Evolutionary conservation across 2,113 vertebrate species (phyloP), one percentile per base, ranked within the genome.

Genomic region (Hymenochirus boettgeri): DNA sequence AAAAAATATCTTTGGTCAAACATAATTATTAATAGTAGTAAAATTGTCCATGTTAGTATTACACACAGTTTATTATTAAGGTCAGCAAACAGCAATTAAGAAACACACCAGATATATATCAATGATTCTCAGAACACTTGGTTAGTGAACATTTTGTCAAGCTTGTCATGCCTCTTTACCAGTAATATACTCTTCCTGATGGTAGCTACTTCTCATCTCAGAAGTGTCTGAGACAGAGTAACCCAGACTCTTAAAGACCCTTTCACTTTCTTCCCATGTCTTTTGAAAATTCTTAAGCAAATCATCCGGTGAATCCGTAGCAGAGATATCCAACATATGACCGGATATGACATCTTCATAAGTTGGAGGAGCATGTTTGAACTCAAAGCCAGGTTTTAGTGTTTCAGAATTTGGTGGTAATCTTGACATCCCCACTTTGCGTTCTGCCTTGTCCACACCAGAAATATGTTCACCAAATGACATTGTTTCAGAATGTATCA

Each of bases 291-390:
- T 90, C 69, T 79, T 86, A 59, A 89, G 75, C 74, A 91, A 71
- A 19, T 84, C 86, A 52, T 89, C 79, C 0, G 88, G 86, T 1
- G 91, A 85, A 8, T 86, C 85, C 9, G 80, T 77, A 7, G 83
- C 82, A 10, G 88, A 75, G 57, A 72, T 76, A 23, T 75, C 87
- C 22, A 72, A 76, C 61, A 85, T 79, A 25, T 89, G 91, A 53
- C 82, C 86, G 60, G 88, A 91, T 1, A 93, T 89, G 2, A 90
- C 90, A 45, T 94, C 92, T 57, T 93, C 92, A 5, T 95, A 95
- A 10, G 92, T 93, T 10, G 92, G 91, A 4, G 90, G 88, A 10
- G 67, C 77, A 21, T 59, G 80, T 59, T 82, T 85, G 55, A 82
- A 82, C 72, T 78, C 74, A 59, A 79, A 78, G 48, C 81, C 79